Evolutionary conservation across 2,113 vertebrate species (phyloP).

Genomic region (Cebus imitator): DNA sequence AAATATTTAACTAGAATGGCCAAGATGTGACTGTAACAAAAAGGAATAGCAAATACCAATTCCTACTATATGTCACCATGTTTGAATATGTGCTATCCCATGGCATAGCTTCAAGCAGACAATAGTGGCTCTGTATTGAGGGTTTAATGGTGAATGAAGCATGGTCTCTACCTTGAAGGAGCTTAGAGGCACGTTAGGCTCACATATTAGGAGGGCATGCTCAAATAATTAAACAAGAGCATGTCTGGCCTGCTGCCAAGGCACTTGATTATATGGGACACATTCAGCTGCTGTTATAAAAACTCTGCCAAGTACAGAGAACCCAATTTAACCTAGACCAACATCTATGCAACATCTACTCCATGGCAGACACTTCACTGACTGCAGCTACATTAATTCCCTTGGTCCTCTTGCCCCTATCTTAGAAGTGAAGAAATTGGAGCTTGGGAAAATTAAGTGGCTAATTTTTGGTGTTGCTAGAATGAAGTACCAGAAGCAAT

Average conservation of each 20-base stretch:
- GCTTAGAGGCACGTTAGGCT: background rate
- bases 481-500: background rate
- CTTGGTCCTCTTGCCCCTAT: background rate
- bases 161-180: background rate
- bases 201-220: background rate
- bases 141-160: background rate
- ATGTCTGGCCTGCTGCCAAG: background rate
- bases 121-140: rapidly evolving
- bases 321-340: background rate
- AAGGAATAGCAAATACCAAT: background rate
- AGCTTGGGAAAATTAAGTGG: background rate
- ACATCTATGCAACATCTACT: background rate
- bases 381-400: background rate
- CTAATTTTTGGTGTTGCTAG: background rate
- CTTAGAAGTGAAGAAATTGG: background rate
- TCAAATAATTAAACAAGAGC: background rate
- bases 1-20: background rate
- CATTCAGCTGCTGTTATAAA: background rate
- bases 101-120: too few relatives aligned
- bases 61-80: background rate
- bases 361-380: background rate
- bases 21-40: background rate
- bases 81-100: background rate
- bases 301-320: background rate
- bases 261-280: background rate